These are phyloP conservation scores for Carabus problematicus DNA, from an alignment of 2,888 invertebrate species.

Conservation along the genomic window DNA sequence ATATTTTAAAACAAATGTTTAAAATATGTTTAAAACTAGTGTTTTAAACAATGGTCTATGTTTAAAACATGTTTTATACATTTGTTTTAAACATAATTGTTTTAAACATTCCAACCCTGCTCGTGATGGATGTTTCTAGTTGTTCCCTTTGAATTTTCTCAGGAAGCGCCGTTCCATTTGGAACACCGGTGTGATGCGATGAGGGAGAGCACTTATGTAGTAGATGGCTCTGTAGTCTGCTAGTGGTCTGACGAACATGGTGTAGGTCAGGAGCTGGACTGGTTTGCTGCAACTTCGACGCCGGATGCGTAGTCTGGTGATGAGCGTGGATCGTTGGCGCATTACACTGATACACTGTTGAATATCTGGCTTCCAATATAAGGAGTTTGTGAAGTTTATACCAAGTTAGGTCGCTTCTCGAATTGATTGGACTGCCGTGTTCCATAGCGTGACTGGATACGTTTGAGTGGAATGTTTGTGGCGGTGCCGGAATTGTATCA, in stretches of 20 bases:
- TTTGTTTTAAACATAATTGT: too few relatives aligned
- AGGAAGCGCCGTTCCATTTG: neutral
- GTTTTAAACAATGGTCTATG: too few relatives aligned
- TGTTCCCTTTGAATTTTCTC: too few relatives aligned
- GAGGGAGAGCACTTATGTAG: too few relatives aligned
- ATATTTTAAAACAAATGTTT: too few relatives aligned
- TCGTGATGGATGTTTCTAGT: too few relatives aligned
- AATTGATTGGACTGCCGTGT: neutral
- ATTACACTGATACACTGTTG: neutral
- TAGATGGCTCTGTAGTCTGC: neutral
- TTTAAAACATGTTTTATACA: too few relatives aligned
- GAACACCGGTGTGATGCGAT: too few relatives aligned
- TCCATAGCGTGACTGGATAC: neutral
- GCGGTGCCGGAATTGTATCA: neutral
- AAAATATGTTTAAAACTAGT: too few relatives aligned
- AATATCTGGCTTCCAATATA: neutral
- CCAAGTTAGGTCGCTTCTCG: neutral
- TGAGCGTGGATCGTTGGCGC: neutral
- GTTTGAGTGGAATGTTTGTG: neutral
- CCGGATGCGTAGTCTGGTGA: neutral
- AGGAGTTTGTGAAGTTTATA: neutral
- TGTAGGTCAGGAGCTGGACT: neutral
- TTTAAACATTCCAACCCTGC: too few relatives aligned
- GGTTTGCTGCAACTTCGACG: neutral
- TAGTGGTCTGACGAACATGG: neutral